phyloP scores from a whole-genome alignment of 2,888 invertebrate genomes.

The Nephrotoma guestfalica region DNA sequence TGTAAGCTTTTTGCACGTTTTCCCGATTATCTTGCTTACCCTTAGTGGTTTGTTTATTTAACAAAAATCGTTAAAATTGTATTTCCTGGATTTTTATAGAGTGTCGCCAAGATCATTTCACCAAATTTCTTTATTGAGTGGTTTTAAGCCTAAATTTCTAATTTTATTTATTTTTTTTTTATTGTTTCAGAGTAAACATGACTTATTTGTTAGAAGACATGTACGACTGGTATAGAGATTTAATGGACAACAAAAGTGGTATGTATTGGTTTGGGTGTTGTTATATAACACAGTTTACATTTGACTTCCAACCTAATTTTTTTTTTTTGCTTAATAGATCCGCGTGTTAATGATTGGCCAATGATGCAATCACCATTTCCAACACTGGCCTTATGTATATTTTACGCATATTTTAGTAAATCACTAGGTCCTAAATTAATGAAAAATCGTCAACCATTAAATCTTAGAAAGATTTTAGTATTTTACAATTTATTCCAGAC shows the following conservation, averaged over 20 bases:
- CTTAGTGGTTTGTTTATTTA: background rate
- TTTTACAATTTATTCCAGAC: conserved; percentile 84
- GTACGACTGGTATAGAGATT: conserved; percentile 49
- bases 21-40: background rate
- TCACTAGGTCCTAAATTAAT: conserved; percentile 72
- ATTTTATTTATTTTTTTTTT: conserved; percentile 9
- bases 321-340: conserved; percentile 47
- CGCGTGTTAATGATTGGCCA: conserved; percentile 74
- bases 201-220: conserved; percentile 21
- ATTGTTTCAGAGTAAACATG: conserved; percentile 11
- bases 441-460: conserved; percentile 79
- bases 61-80: background rate
- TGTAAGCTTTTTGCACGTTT: background rate
- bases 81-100: background rate
- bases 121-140: conserved; percentile 3
- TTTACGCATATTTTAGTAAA: conserved; percentile 72
- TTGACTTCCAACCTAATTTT: background rate
- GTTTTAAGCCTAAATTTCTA: background rate
- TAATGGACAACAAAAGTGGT: conserved; percentile 60
- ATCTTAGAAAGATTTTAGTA: conserved; percentile 63
- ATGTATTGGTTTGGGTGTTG: conserved; percentile 21
- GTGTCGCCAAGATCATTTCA: background rate
- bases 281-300: background rate
- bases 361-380: conserved; percentile 84
- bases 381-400: conserved; percentile 65